Percentiles rank a stretch among this genome's conserved stretches.
Conservation (phyloP, 2,797 vertebrate genomes). For the Eleutherodactylus coqui region DNA sequence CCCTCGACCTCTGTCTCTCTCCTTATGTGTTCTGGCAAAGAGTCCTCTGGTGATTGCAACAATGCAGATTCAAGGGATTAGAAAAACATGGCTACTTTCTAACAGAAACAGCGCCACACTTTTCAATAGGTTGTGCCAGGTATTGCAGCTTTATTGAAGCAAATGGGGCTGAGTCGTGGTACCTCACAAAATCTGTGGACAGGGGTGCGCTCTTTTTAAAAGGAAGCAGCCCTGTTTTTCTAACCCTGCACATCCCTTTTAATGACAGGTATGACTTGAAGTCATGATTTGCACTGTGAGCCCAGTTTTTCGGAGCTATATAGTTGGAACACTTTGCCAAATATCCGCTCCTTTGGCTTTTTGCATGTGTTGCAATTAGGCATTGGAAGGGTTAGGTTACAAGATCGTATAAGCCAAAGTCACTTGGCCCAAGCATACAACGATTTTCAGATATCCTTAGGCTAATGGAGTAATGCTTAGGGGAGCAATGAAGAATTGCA, state of each 20-base stretch:
- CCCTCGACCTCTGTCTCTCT: constrained; percentile 1
- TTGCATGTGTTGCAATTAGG: constrained; percentile 26
- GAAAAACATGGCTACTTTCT: neutral
- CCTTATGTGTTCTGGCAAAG: neutral
- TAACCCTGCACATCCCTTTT: neutral
- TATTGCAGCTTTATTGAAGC: neutral
- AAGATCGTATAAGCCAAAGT: constrained; percentile 21
- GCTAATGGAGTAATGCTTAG: constrained; percentile 34
- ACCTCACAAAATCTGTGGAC: neutral
- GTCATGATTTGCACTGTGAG: constrained; percentile 16
- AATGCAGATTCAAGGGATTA: neutral
- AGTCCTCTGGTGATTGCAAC: neutral
- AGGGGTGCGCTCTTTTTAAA: neutral
- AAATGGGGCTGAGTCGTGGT: neutral
- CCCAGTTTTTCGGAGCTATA: neutral
- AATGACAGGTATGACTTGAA: neutral
- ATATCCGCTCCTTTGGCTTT: neutral
- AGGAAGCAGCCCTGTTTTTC: neutral
- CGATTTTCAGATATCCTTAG: constrained; percentile 28
- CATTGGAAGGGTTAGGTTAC: neutral
- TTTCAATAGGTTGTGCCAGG: neutral
- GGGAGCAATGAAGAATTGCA: neutral
- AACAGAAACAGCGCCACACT: neutral
- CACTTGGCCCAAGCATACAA: neutral
- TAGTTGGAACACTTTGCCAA: neutral